These are phyloP conservation scores for Zonitis immaculata DNA, from an alignment of 2,888 invertebrate genomes.

Conservation along the genomic window DNA sequence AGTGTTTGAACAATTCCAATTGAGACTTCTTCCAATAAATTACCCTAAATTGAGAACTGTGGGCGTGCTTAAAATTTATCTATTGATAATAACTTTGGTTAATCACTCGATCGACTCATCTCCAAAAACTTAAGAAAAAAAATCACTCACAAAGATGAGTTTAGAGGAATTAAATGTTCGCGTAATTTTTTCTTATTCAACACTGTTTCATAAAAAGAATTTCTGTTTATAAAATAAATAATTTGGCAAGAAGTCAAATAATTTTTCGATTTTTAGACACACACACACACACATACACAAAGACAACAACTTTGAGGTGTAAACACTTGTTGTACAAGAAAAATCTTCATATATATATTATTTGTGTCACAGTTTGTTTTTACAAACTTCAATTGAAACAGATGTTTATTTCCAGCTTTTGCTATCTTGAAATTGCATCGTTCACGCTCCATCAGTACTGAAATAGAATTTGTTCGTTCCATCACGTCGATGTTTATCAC, in stretches of 20 bases:
- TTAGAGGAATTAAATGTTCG: no score
- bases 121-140: no score
- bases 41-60: no score
- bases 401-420: background rate
- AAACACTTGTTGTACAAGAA: background rate
- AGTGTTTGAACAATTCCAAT: no score
- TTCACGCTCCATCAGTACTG: background rate
- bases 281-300: background rate
- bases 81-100: no score
- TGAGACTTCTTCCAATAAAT: no score
- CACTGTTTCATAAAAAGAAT: background rate
- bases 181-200: background rate
- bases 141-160: no score
- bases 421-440: background rate
- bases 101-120: no score
- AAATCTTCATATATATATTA: no score
- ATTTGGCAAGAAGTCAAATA: background rate
- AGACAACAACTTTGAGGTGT: background rate
- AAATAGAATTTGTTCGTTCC: background rate
- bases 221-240: background rate
- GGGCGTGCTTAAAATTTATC: no score
- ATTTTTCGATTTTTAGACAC: background rate
- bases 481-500: background rate
- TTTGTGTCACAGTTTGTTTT: no score
- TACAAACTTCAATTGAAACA: no score